Evolutionary conservation across 35 echinoderm and acorn worm species (phyloP), one percentile per base, ranked within the genome.

Genomic region (Apostichopus californicus): DNA sequence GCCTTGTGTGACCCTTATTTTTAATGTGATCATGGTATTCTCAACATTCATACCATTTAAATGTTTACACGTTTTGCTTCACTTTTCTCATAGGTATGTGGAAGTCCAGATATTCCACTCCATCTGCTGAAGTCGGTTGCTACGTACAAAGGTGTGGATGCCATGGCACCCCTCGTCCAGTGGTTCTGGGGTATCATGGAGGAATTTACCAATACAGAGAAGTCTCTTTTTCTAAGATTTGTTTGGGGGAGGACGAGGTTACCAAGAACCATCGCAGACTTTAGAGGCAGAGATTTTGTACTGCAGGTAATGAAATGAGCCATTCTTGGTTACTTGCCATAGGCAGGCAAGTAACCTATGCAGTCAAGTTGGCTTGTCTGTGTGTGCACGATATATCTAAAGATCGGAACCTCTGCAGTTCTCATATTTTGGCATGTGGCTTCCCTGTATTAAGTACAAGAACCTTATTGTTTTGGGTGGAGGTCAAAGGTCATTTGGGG

Each of bases 141-240:
- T 0, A 98, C 97, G 8, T 98, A 96, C 91, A 98, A 98, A 87
- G 97, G 97, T 5, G 94, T 98, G 7, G 97, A 98, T 75, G 88
- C 90, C 24, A 88, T 87, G 52, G 93, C 97, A 57, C 84, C 97
- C 55, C 91, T 96, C 1, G 95, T 99, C 5, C 92, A 83, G 77
- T 99, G 97, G 97, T 99, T 99, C 90, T 99, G 97, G 93, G 93
- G 96, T 22, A 91, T 99, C 93, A 99, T 99, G 97, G 97, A 99
- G 54, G 95, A 96, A 14, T 96, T 99, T 75, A 94, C 93, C 88
- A 99, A 99, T 90, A 95, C 91, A 0, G 97, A 99, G 57, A 83
- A 95, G 14, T 99, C 97, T 9, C 85, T 99, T 11, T 96, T 99
- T 89, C 92, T 99, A 3, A 87, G 97, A 13, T 99, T 99, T 81